Evolutionary conservation across 2,888 invertebrate genomes (phyloP).

Genomic region (Diaprepes abbreviatus): DNA sequence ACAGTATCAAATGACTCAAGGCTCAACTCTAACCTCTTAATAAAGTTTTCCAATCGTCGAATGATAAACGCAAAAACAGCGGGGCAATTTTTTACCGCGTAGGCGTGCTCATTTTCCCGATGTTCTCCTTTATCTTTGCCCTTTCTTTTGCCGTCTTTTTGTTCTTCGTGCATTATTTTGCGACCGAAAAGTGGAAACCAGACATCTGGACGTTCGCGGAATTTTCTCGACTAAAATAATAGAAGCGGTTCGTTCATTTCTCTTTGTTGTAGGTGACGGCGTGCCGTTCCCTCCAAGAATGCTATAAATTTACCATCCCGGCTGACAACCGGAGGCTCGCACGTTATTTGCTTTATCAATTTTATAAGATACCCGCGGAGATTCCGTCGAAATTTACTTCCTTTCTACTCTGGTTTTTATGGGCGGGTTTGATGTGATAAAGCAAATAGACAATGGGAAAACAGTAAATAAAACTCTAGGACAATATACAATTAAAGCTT

Average conservation of each 20-base stretch:
- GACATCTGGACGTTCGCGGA: constrained; percentile 62
- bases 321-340: constrained; percentile 59
- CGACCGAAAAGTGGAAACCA: constrained; percentile 49
- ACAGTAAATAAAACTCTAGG: not conserved
- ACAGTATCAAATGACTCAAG: constrained; percentile 17
- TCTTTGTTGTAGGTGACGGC: constrained; percentile 58
- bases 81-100: constrained; percentile 43
- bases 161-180: constrained; percentile 49
- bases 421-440: constrained; percentile 21
- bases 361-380: constrained; percentile 54
- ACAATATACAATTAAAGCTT: too few relatives aligned
- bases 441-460: not conserved
- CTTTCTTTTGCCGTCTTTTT: constrained; percentile 45
- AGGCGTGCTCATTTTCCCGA: constrained; percentile 47
- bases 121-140: constrained; percentile 42
- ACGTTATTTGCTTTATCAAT: constrained; percentile 61
- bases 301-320: constrained; percentile 47
- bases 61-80: constrained; percentile 42
- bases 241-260: constrained; percentile 56
- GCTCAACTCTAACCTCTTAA: constrained; percentile 32
- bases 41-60: constrained; percentile 45
- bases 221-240: constrained; percentile 63
- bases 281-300: constrained; percentile 60
- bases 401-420: constrained; percentile 28
- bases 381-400: constrained; percentile 44